Evolutionary conservation across 2,797 vertebrate genomes (phyloP), one percentile per base, ranked within the genome.

Genomic region (Falco peregrinus): DNA sequence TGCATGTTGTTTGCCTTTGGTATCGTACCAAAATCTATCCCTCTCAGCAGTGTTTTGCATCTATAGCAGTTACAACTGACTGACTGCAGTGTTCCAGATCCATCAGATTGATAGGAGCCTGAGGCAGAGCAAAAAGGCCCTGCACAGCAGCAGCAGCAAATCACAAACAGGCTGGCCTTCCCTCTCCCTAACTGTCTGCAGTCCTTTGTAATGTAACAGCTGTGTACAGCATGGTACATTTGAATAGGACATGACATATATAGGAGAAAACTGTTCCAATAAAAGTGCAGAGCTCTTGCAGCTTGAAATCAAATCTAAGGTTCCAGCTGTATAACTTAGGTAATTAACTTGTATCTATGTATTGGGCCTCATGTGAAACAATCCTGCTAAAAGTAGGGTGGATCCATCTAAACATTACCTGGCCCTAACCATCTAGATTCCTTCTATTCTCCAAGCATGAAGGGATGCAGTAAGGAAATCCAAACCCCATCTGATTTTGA

Each of bases 141-240:
- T 95, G 89, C 43, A 45, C 43, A 93, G 80, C 68, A 94, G 88
- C 81, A 94, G 92, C 47, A 94, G 92, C 47, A 87, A 96, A 84
- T 85, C 63, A 81, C 61, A 87, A 57, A 63, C 73, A 87, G 33
- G 20, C 37, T 76, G 65, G 22, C 16, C 61, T 89, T 35, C 57
- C 73, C 65, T 94, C 80, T 95, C 35, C 22, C 45, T 47, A 22
- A 13, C 48, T 45, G 22, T 64, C 93, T 83, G 78, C 90, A 21
- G n/a, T 57, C 84, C 48, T 53, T 83, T 95, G 22, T 84, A 74
- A 59, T 61, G 39, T 56, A 95, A 84, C 94, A 97, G 68, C 94
- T 97, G 88, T 94, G 89, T 97, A 92, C 92, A 95, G 57, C 63
- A 61, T 63, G 63, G 84, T 86, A 81, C 87, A 96, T 97, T 95